Evolutionary conservation across 2,113 vertebrate genomes (phyloP).

Genomic region (Sinocyclocheilus rhinocerous): DNA sequence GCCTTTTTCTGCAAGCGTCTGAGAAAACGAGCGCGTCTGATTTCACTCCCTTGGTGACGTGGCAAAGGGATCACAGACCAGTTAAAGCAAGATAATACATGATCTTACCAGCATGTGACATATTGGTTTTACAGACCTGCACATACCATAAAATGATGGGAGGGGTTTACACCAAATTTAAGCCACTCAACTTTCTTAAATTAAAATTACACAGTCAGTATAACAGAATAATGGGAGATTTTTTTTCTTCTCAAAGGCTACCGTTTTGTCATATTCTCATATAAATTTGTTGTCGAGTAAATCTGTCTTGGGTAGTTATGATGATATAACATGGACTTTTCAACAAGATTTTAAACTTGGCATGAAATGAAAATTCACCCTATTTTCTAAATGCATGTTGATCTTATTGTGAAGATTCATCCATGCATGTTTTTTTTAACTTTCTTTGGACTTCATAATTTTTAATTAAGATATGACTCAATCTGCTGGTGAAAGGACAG

Average conservation of each 20-base stretch:
- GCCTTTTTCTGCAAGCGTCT: too few species aligned
- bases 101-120: slow-evolving; percentile 31
- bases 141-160: neutral
- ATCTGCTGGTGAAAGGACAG: neutral
- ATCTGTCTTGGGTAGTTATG: neutral
- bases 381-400: too few species aligned
- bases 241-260: neutral
- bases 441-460: neutral
- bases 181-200: neutral
- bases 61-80: too few species aligned
- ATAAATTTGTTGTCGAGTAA: neutral
- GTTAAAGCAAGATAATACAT: slow-evolving; percentile 41
- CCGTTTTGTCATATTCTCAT: neutral
- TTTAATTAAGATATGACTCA: neutral
- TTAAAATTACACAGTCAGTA: neutral
- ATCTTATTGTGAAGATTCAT: neutral
- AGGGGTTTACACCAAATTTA: neutral
- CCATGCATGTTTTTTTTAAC: neutral
- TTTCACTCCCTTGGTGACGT: too few species aligned
- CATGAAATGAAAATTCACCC: too few species aligned
- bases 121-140: slow-evolving; percentile 8
- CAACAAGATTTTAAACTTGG: neutral
- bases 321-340: neutral
- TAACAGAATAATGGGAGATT: neutral
- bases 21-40: too few species aligned